Conservation (phyloP, 1,140 invertebrate genomes). For the Melitaea cinxia region DNA sequence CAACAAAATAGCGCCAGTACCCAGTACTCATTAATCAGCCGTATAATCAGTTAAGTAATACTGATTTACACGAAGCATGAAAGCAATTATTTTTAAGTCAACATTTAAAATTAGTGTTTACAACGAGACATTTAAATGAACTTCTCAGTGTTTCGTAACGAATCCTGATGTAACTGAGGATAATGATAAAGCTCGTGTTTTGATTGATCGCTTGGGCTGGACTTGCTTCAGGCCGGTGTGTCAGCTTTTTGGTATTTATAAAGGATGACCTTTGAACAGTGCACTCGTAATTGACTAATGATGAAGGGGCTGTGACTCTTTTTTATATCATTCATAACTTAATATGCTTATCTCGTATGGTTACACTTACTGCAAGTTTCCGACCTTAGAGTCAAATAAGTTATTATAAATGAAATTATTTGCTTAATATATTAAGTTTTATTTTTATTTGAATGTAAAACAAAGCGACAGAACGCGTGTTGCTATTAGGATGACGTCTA, state of each 20-base stretch:
- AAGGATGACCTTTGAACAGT: constrained; percentile 13
- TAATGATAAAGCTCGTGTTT: constrained; percentile 33
- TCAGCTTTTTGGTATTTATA: constrained; percentile 22
- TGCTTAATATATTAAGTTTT: too few relatives aligned
- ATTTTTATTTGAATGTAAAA: too few relatives aligned
- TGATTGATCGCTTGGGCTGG: constrained; percentile 35
- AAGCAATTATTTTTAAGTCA: constrained; percentile 14
- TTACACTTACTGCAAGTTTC: too few relatives aligned
- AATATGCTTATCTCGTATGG: too few relatives aligned
- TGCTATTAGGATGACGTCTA: too few relatives aligned
- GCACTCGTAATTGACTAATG: background rate
- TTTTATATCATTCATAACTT: background rate
- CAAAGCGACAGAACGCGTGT: too few relatives aligned
- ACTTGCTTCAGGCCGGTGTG: constrained; percentile 29
- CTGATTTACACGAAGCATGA: background rate
- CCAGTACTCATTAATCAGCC: constrained; percentile 20
- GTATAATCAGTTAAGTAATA: constrained; percentile 17
- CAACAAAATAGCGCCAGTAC: background rate
- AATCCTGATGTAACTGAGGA: constrained; percentile 37
- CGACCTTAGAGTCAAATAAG: too few relatives aligned
- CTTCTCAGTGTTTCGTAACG: constrained; percentile 41
- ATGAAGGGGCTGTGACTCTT: background rate
- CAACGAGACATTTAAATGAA: constrained; percentile 40
- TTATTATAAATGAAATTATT: too few relatives aligned
- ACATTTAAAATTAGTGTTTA: constrained; percentile 33